Conservation (phyloP, 2,888 invertebrate species). For the Latrodectus hesperus region DNA sequence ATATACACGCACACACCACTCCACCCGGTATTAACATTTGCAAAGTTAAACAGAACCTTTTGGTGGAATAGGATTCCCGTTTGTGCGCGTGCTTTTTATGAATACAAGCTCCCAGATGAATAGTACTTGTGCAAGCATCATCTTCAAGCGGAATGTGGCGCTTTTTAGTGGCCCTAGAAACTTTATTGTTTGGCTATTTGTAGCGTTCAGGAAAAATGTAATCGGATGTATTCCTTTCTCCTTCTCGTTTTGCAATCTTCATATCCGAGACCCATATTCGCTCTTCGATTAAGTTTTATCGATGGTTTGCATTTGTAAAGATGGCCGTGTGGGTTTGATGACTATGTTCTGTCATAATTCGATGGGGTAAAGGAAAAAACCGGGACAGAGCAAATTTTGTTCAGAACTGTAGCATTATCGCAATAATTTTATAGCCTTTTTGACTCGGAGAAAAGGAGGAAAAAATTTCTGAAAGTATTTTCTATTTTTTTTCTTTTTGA, state of each 20-base stretch:
- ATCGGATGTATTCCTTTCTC: constrained; percentile 29
- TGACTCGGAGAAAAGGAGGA: too few relatives aligned
- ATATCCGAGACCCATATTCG: constrained; percentile 3
- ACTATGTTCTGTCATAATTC: constrained; percentile 37
- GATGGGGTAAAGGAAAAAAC: background rate
- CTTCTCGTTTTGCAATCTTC: constrained; percentile 2
- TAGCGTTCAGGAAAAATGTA: constrained; percentile 45
- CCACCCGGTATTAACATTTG: constrained; percentile 55
- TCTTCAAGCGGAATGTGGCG: constrained; percentile 53
- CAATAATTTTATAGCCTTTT: background rate
- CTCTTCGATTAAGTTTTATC: constrained; percentile 20
- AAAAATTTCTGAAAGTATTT: too few relatives aligned
- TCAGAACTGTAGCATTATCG: background rate
- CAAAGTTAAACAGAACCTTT: constrained; percentile 67
- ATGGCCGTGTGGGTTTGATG: constrained; percentile 38
- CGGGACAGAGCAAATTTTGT: background rate
- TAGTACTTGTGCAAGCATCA: constrained; percentile 26
- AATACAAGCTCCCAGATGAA: constrained; percentile 63
- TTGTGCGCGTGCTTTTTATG: constrained; percentile 57
- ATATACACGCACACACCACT: constrained; percentile 15
- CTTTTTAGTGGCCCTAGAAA: constrained; percentile 51
- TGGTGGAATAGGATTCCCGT: constrained; percentile 61
- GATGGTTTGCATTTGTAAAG: constrained; percentile 27
- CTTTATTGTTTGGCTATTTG: constrained; percentile 63
- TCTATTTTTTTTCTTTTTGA: too few relatives aligned